A percentile compares a stretch with the other conserved stretches of the same genome.
phyloP scores from a whole-genome alignment of 2,888 invertebrate species.

The Tetropium fuscum region DNA sequence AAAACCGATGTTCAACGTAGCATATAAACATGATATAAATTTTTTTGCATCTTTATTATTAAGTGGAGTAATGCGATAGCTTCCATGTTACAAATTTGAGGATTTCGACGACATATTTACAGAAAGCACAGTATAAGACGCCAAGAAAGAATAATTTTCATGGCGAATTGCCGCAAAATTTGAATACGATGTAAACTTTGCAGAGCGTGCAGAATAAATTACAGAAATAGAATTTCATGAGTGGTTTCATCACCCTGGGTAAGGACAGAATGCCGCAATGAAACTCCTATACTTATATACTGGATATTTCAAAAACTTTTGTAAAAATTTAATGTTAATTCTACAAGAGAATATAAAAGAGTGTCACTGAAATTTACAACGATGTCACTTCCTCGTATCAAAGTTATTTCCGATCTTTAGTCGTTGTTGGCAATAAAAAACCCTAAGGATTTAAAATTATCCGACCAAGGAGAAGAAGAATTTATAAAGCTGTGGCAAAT shows the following conservation, averaged over 20 bases:
- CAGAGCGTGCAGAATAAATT: slow-evolving; percentile 23
- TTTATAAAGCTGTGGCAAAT: too few species aligned
- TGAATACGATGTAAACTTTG: slow-evolving; percentile 42
- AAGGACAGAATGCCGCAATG: too few species aligned
- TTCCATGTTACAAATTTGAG: slow-evolving; percentile 36
- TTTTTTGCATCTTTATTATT: slow-evolving; percentile 30
- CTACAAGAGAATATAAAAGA: too few species aligned
- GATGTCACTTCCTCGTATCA: too few species aligned
- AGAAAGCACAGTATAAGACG: slow-evolving; percentile 36
- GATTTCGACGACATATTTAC: slow-evolving; percentile 40
- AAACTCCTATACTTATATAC: too few species aligned
- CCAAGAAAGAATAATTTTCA: slow-evolving; percentile 46
- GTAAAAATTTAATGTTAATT: too few species aligned
- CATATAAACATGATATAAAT: slow-evolving; percentile 32
- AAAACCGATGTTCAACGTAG: slow-evolving; percentile 13
- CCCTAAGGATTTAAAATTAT: too few species aligned
- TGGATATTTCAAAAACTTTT: too few species aligned
- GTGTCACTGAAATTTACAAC: too few species aligned
- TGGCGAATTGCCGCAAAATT: slow-evolving; percentile 44
- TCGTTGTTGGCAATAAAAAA: too few species aligned
- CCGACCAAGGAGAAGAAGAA: too few species aligned
- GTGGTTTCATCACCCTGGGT: slow-evolving; percentile 11
- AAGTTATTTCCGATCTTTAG: too few species aligned
- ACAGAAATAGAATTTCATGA: slow-evolving; percentile 19
- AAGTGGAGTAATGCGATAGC: slow-evolving; percentile 26